Evolutionary conservation across 1,140 invertebrate species (phyloP).

Genomic region (Tetramorium parvispinum): DNA sequence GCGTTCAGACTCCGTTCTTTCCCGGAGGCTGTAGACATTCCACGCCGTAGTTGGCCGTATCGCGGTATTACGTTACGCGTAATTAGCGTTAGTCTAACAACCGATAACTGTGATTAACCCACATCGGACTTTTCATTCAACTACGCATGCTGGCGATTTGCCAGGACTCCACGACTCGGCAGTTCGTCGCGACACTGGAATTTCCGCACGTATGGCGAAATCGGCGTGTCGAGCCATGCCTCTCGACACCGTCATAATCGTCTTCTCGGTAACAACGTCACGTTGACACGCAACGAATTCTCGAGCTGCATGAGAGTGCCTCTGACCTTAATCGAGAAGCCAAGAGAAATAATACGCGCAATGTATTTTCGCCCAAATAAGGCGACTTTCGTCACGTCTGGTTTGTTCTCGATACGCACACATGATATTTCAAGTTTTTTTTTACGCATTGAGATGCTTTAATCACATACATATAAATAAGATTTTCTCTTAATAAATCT

Average conservation of each 20-base stretch:
- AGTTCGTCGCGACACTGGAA: neutral
- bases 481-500: neutral
- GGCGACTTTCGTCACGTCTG: neutral
- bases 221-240: neutral
- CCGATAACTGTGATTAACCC: slow-evolving; percentile 57
- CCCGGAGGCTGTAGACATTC: slow-evolving; percentile 32
- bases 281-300: slow-evolving; percentile 32
- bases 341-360: neutral
- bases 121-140: slow-evolving; percentile 58
- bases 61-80: slow-evolving; percentile 30
- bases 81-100: slow-evolving; percentile 63
- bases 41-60: slow-evolving; percentile 23
- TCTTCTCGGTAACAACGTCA: slow-evolving; percentile 36
- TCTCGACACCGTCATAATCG: slow-evolving; percentile 29
- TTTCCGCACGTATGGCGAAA: slow-evolving; percentile 6
- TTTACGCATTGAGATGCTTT: neutral
- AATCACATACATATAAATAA: neutral
- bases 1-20: slow-evolving; percentile 19
- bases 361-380: slow-evolving; percentile 30
- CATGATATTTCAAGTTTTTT: neutral
- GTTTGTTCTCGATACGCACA: neutral
- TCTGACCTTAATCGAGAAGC: slow-evolving; percentile 16
- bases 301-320: slow-evolving; percentile 23
- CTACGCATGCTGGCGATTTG: neutral
- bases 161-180: neutral